Evolutionary conservation across 2,113 vertebrate species (phyloP), one percentile per base, ranked within the genome.

Genomic region (Tenrec ecaudatus): DNA sequence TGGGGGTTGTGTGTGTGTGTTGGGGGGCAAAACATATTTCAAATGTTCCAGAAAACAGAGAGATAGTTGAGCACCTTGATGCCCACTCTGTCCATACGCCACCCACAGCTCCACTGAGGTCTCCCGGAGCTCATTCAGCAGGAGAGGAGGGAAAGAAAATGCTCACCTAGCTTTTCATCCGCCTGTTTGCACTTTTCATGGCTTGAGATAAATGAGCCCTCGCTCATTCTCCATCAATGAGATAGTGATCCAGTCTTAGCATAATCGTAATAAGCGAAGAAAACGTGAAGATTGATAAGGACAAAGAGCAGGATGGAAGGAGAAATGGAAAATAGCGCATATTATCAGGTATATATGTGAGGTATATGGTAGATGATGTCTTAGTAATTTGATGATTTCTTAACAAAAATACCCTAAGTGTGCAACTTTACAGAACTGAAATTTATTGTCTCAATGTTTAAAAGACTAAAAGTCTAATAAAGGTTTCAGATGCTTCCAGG

Each of bases 31-130:
- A 53, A 53, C 4, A 20, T 62, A 88, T 6, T 20, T 69, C n/a
- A 53, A 71, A 87, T 47, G 58, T n/a, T 33, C 87, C 43, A 87
- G 85, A 64, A 94, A 95, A 88, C 78, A 43, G 79, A 80, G 10
- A 29, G 19, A n/a, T 16, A 12, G 6, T 25, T 80, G 31, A 88
- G 7, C 53, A 53, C 88, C 16, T 1, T 27, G 58, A 27, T 82
- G 10, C 71, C 14, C 68, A 58, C 2, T 64, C 57, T 84, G 22
- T 66, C 31, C 29, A 20, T 16, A 14, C 2, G 43, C 38, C 14
- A 40, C 22, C 12, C 77, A 40, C 25, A 92, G 53, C 33, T 92
- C 25, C 29, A 82, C 5, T 57, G 19, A 38, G 0, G 53, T 31
- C 40, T 91, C 79, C n/a, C 57, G 78, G 88, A 75, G 57, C 19